phyloP scores from a whole-genome alignment of 1,140 invertebrate genomes.

The Diabrotica virgifera region DNA sequence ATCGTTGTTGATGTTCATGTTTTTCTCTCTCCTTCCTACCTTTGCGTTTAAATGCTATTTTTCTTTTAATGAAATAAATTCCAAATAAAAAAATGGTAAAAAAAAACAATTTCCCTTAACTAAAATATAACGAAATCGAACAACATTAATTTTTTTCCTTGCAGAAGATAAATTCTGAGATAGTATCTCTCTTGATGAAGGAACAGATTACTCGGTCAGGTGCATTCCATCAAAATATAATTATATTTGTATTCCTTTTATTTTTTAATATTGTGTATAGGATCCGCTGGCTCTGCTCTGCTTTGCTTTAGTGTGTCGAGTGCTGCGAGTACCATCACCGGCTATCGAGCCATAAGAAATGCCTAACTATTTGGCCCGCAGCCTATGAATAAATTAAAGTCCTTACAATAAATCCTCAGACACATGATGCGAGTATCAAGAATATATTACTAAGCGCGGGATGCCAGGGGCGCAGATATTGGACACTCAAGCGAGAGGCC shows the following conservation, averaged over 20 bases:
- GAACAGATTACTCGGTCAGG: slow-evolving; percentile 28
- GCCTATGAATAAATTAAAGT: slow-evolving; percentile 46
- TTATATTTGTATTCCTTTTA: slow-evolving; percentile 42
- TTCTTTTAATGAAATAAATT: no score
- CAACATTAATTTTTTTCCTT: background rate
- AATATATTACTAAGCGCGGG: slow-evolving; percentile 39
- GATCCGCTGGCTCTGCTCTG: slow-evolving; percentile 19
- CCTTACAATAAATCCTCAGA: slow-evolving; percentile 44
- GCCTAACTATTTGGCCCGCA: slow-evolving; percentile 37
- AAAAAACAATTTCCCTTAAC: no score
- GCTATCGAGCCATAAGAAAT: slow-evolving; percentile 36
- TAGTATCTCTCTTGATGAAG: slow-evolving; percentile 23
- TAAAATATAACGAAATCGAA: no score
- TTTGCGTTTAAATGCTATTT: no score
- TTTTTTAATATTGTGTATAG: slow-evolving; percentile 20
- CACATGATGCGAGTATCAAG: slow-evolving; percentile 34
- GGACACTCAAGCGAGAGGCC: slow-evolving; percentile 4
- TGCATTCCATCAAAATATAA: slow-evolving; percentile 41
- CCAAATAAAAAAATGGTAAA: no score
- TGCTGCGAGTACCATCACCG: no score
- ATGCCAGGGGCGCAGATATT: slow-evolving; percentile 32
- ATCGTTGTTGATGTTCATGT: no score
- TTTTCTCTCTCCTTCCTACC: no score
- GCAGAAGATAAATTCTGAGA: slow-evolving; percentile 26
- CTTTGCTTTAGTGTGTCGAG: no score